Evolutionary conservation across 1,140 invertebrate genomes (phyloP).

Genomic region (Batillaria attramentaria): DNA sequence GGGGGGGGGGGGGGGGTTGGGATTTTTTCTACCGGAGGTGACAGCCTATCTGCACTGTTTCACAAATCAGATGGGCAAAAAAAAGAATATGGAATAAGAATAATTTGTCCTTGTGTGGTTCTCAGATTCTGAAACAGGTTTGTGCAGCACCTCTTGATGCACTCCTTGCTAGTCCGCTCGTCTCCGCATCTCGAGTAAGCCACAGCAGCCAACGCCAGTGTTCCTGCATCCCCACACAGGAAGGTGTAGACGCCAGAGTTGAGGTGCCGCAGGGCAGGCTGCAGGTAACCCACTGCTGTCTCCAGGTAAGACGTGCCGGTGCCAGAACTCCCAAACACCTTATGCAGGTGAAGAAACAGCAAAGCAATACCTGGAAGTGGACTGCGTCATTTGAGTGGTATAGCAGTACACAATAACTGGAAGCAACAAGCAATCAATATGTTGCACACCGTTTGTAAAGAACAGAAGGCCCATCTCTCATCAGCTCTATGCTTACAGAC

Average conservation of each 20-base stretch:
- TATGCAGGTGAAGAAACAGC: slow-evolving; percentile 73
- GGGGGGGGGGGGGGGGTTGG: too few species aligned
- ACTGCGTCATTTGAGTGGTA: too few species aligned
- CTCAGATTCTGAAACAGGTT: too few species aligned
- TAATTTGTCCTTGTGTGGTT: too few species aligned
- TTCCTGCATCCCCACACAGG: slow-evolving; percentile 84
- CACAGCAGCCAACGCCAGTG: slow-evolving; percentile 81
- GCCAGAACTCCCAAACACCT: slow-evolving; percentile 53
- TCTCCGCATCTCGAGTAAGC: slow-evolving; percentile 74
- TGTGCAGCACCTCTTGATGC: slow-evolving; percentile 10
- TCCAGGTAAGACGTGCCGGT: slow-evolving; percentile 60
- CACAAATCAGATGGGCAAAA: too few species aligned
- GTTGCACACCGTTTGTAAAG: background rate
- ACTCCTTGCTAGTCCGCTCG: slow-evolving; percentile 15
- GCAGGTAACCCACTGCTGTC: slow-evolving; percentile 73
- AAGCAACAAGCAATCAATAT: too few species aligned
- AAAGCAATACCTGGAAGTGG: slow-evolving; percentile 73
- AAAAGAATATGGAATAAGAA: too few species aligned
- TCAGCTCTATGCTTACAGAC: background rate
- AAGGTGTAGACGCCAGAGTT: slow-evolving; percentile 73
- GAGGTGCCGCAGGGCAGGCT: slow-evolving; percentile 69
- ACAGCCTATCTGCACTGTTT: too few species aligned
- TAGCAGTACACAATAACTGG: too few species aligned
- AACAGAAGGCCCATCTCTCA: background rate
- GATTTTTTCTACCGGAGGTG: too few species aligned